Base-by-base conservation (phyloP, 2,113 vertebrate genomes). In the Nothobranchius kuhntae region DNA sequence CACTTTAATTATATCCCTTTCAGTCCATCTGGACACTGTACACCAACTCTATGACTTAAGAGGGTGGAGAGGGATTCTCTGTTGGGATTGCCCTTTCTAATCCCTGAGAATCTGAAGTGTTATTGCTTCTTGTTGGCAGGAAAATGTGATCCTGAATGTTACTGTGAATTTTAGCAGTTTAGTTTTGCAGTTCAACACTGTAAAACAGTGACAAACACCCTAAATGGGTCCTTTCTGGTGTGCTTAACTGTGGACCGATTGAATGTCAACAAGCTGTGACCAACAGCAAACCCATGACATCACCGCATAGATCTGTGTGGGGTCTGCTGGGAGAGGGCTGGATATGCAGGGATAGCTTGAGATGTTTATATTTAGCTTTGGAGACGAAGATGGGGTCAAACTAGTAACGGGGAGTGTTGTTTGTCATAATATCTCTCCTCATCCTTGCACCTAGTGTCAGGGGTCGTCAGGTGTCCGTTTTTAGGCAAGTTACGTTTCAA, bases 341-440 rank as follows among this genome's bases (percentile, higher is more conserved):
- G 47, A 74, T 57, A 42, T 65, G 64, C 67, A 78, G 67, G 62
- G 66, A 61, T 69, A 60, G 67, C 71, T 65, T 70, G 53, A 52
- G 70, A 61, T 2, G 24, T 82, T 87, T 91, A 89, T 89, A 86
- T 87, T 87, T 90, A 88, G 88, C 75, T 36, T 1, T 42, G 17
- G 45, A 68, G 66, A 75, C 68, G 59, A 82, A 77, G 58, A 65
- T 36, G 42, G 71, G 63, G 65, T 67, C 65, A 59, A 13, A 63
- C 51, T 71, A 48, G 48, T 45, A 45, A 65, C 73, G 52, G 40
- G 51, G 47, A 40, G 4, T n/a, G 55, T 35, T 73, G 63, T 81
- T 77, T 68, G 71, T 72, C 55, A 65, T 50, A 53, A 66, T 68
- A 66, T 38, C 60, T 62, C 54, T 13, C 54, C 64, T 57, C 67